Evolutionary conservation across 2,888 invertebrate genomes (phyloP).

Genomic region (Hetaerina titia): DNA sequence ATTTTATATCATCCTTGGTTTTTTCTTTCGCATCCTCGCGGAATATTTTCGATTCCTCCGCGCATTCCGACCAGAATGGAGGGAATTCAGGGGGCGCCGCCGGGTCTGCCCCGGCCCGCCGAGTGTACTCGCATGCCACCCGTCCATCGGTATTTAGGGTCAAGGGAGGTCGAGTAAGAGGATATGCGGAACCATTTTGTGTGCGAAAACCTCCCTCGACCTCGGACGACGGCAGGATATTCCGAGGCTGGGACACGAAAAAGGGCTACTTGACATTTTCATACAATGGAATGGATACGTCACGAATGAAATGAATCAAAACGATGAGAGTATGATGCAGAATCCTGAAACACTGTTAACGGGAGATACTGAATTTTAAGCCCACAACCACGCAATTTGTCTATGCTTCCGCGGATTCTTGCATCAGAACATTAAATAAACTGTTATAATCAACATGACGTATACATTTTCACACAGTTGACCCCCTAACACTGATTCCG

Average conservation of each 20-base stretch:
- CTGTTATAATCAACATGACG: too few relatives aligned
- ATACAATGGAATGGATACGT: background rate
- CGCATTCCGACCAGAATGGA: background rate
- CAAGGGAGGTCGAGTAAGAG: background rate
- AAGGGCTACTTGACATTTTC: background rate
- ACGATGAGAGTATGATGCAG: background rate
- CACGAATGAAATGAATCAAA: background rate
- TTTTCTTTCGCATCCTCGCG: background rate
- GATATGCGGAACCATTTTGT: background rate
- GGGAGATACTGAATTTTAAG: too few relatives aligned
- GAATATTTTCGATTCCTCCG: background rate
- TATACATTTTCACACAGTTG: too few relatives aligned
- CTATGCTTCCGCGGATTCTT: too few relatives aligned
- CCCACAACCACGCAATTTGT: too few relatives aligned
- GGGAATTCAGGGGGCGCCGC: background rate
- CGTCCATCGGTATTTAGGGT: background rate
- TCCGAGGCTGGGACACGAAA: background rate
- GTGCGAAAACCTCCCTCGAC: background rate
- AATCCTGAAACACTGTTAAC: too few relatives aligned
- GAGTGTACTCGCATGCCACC: background rate
- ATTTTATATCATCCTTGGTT: background rate
- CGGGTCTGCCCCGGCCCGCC: background rate
- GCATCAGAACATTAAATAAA: too few relatives aligned
- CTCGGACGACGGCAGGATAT: background rate
- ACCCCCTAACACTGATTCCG: too few relatives aligned